A percentile compares a stretch with the other conserved stretches of the same genome.
Conservation (phyloP, 2,888 invertebrate species). For the Mesoligia furuncula region DNA sequence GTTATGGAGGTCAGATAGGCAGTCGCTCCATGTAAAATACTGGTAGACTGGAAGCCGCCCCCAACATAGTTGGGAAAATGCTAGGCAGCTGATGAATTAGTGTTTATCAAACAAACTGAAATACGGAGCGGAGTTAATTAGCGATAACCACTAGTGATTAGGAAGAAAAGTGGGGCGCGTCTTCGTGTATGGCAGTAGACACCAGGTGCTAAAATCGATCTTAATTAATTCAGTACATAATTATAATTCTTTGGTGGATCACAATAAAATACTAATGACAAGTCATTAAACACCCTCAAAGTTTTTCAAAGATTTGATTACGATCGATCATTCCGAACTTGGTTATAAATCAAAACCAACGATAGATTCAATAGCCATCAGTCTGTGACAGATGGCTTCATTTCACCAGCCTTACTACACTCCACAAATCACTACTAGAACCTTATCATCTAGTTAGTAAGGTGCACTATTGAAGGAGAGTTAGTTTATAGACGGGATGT, state of each 20-base stretch:
- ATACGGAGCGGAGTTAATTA: too few relatives aligned
- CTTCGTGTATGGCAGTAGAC: too few relatives aligned
- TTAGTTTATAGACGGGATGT: neutral
- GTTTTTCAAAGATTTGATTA: constrained; percentile 43
- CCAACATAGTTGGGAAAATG: too few relatives aligned
- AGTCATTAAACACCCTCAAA: constrained; percentile 15
- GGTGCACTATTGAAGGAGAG: constrained; percentile 10
- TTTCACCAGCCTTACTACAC: constrained; percentile 2
- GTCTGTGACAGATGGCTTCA: constrained; percentile 60
- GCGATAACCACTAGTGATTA: too few relatives aligned
- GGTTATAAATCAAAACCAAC: constrained; percentile 64
- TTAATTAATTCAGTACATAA: neutral
- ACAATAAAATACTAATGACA: neutral
- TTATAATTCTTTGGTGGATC: neutral
- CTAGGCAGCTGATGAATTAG: too few relatives aligned
- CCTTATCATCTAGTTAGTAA: constrained; percentile 5
- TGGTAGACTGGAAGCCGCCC: too few relatives aligned
- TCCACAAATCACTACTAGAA: neutral
- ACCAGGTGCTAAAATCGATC: neutral
- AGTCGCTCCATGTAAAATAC: too few relatives aligned
- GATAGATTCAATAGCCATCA: constrained; percentile 65
- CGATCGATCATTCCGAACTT: constrained; percentile 54
- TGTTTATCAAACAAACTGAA: too few relatives aligned
- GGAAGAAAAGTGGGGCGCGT: too few relatives aligned
- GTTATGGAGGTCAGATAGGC: too few relatives aligned